Base-by-base conservation (phyloP, 2,888 invertebrate genomes). In the Dryadula phaetusa region DNA sequence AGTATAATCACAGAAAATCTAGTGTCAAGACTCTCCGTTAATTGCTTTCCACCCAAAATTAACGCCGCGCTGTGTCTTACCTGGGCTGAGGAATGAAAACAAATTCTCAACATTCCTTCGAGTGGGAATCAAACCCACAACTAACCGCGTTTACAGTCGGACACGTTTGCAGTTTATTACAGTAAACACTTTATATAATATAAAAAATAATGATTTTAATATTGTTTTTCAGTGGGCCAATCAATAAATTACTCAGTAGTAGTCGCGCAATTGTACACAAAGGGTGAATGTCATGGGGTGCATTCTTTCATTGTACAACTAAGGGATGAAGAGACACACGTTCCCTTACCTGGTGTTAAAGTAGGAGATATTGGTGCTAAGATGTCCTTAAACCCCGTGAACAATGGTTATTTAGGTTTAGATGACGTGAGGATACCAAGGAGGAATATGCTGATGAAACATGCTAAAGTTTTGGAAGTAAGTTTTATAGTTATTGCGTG, bases 311-410 rank as follows among this genome's bases (percentile, higher is more conserved):
- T 99, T 72, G 97, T 99, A 0, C 99, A 98, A 86, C 86, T 99
- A 8, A 93, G 99, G 71, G 96, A 98, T 77, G 95, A 96, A 79
- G 95, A 98, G 7, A 97, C 97, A 0, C 98, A 99, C 80, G 90
- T 94, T 81, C 98, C 98, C 0, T 78, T 99, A 78, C 95, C 95
- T 28, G 98, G 98, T 77, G 96, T 99, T 63, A 96, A 96, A 82
- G 94, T 99, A 62, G 99, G 99, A 0, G 99, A 99, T 85, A 98
- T 99, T 74, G 99, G 99, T 0, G 95, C 96, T 1, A 99, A 99
- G 84, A 92, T 99, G 72, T 98, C 98, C 6, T 96, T 98, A 93
- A 97, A 97, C 79, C 93, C 94, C 0, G 95, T 96, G 2, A 98
- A 99, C 81, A 99, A 99, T 84, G 99, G 99, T 0, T 99, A 96